Percentiles rank a stretch among this genome's conserved stretches.
Evolutionary conservation across 2,797 vertebrate species (phyloP).

Genomic region (Anguilla anguilla): DNA sequence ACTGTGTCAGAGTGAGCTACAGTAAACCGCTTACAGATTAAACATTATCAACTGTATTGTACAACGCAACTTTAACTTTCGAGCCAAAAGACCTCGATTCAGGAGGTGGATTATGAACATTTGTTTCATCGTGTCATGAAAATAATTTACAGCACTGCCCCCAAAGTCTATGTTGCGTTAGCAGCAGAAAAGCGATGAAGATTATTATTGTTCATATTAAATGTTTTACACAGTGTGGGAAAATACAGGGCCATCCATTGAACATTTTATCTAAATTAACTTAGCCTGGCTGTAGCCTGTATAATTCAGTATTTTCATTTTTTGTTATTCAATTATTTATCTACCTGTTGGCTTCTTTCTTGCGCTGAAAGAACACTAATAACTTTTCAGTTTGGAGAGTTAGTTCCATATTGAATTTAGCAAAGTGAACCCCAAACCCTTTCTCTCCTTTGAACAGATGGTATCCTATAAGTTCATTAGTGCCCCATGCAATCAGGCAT

Average conservation of each 20-base stretch:
- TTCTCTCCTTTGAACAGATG: conserved; percentile 16
- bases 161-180: neutral
- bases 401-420: neutral
- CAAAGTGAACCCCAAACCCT: neutral
- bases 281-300: neutral
- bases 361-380: neutral
- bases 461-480: conserved; percentile 3
- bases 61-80: neutral
- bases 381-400: neutral
- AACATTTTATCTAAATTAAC: neutral
- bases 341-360: neutral
- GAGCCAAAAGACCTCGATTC: neutral
- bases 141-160: conserved; percentile 19
- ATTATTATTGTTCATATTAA: neutral
- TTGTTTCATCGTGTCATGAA: neutral
- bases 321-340: neutral
- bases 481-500: neutral
- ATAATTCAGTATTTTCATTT: neutral
- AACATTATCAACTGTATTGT: conserved; percentile 23
- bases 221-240: neutral
- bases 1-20: conserved; percentile 24
- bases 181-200: neutral
- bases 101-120: conserved; percentile 5
- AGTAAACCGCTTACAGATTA: conserved; percentile 52
- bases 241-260: neutral